phyloP scores from a whole-genome alignment of 2,888 invertebrate species.

The Nemotelus nigrinus region DNA sequence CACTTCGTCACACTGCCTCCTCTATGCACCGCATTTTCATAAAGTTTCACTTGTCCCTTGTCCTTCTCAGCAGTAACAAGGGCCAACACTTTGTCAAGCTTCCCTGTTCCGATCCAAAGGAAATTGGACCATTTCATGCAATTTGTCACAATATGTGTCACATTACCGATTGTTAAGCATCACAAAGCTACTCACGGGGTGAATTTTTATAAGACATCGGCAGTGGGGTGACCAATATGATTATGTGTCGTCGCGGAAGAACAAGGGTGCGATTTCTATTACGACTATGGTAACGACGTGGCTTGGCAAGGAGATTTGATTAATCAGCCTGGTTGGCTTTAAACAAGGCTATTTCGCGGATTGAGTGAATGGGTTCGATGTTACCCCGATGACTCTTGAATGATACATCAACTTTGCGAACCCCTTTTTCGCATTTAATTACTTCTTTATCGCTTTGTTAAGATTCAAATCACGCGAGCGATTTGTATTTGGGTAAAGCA shows the following conservation, averaged over 20 bases:
- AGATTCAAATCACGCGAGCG: slow-evolving; percentile 53
- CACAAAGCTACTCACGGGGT: slow-evolving; percentile 45
- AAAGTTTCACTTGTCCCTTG: neutral
- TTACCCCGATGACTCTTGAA: slow-evolving; percentile 48
- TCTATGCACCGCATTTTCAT: neutral
- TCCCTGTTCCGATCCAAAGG: neutral
- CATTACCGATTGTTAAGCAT: slow-evolving; percentile 60
- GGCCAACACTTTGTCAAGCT: neutral
- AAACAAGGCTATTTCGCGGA: slow-evolving; percentile 37
- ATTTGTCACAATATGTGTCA: slow-evolving; percentile 67
- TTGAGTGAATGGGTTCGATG: slow-evolving; percentile 37
- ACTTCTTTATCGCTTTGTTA: slow-evolving; percentile 54
- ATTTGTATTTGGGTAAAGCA: slow-evolving; percentile 22
- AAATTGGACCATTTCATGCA: slow-evolving; percentile 56
- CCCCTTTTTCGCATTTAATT: slow-evolving; percentile 51
- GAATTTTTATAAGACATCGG: slow-evolving; percentile 47
- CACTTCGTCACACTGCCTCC: slow-evolving; percentile 61
- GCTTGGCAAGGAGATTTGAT: slow-evolving; percentile 44
- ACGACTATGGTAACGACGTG: neutral
- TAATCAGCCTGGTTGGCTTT: slow-evolving; percentile 52
- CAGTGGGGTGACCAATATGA: slow-evolving; percentile 49
- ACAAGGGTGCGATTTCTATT: slow-evolving; percentile 2
- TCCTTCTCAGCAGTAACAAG: neutral
- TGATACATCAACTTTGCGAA: slow-evolving; percentile 47
- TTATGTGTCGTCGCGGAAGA: slow-evolving; percentile 34